These are phyloP conservation scores for Chloroceryle inda DNA, from an alignment of 2,797 vertebrate genomes.

Conservation along the genomic window DNA sequence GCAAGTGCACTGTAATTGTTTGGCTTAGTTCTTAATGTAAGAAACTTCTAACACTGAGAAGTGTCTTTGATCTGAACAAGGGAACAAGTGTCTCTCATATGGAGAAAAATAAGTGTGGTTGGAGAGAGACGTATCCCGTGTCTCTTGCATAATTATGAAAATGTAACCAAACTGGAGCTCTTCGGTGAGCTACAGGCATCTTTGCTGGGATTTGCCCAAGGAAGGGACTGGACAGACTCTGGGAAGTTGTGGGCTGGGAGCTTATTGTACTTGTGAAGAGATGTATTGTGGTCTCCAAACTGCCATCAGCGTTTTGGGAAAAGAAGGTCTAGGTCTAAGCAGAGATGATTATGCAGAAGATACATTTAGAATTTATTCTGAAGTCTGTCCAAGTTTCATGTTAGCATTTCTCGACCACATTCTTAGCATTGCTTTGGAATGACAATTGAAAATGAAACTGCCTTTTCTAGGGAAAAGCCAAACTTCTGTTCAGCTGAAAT, in stretches of 20 bases:
- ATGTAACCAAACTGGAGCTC: not conserved
- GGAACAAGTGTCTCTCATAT: conserved; percentile 9
- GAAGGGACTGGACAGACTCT: not conserved
- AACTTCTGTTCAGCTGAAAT: not conserved
- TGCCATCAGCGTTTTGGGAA: not conserved
- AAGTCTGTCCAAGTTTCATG: not conserved
- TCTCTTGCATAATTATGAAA: not conserved
- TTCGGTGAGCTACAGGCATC: not conserved
- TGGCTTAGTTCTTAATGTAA: not conserved
- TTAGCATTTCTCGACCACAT: not conserved
- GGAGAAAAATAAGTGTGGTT: not conserved
- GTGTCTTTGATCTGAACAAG: conserved; percentile 42
- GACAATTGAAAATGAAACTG: not conserved
- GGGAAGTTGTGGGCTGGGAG: not conserved
- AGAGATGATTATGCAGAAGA: conserved; percentile 22
- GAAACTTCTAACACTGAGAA: not conserved
- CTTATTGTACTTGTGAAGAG: not conserved
- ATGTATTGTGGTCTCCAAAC: not conserved
- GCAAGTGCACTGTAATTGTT: not conserved
- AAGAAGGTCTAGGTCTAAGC: not conserved
- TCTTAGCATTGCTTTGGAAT: not conserved
- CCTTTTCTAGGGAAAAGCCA: not conserved
- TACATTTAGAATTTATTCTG: conserved; percentile 23
- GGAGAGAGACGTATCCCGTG: not conserved
- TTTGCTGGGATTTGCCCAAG: not conserved